These are phyloP conservation scores for Phocides pigmalion DNA, from an alignment of 1,140 invertebrate genomes.

Conservation along the genomic window DNA sequence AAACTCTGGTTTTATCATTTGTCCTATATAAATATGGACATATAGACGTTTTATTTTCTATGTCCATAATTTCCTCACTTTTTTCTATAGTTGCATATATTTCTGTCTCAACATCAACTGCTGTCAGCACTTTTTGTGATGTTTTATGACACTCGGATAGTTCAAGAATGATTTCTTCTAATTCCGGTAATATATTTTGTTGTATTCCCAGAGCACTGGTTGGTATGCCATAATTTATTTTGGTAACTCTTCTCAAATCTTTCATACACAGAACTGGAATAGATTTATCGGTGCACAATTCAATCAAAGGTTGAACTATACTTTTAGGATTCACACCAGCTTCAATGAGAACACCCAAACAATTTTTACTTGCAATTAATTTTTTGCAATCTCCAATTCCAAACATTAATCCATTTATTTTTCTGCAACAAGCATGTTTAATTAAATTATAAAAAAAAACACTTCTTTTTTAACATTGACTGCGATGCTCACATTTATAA, in stretches of 20 bases:
- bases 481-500: too few relatives aligned
- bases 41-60: constrained; percentile 30
- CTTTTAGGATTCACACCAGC: constrained; percentile 56
- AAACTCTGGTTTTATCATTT: constrained; percentile 63
- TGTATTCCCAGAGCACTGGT: constrained; percentile 65
- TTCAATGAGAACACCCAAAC: constrained; percentile 62
- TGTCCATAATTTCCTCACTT: constrained; percentile 4
- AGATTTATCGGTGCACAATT: constrained; percentile 44
- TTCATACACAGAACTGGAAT: constrained; percentile 59
- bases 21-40: constrained; percentile 62
- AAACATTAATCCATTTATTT: constrained; percentile 63
- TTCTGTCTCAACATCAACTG: constrained; percentile 36
- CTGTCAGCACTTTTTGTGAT: constrained; percentile 9
- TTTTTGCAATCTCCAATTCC: constrained; percentile 56
- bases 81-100: constrained; percentile 1
- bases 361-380: constrained; percentile 44
- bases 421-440: constrained; percentile 52
- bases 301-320: constrained; percentile 62
- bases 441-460: too few relatives aligned
- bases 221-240: constrained; percentile 58
- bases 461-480: too few relatives aligned
- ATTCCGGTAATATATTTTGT: constrained; percentile 42
- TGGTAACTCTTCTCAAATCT: constrained; percentile 47
- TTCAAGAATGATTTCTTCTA: constrained; percentile 17
- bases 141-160: constrained; percentile 18